Evolutionary conservation across 2,113 vertebrate genomes (phyloP).

Genomic region (Hymenochirus boettgeri): DNA sequence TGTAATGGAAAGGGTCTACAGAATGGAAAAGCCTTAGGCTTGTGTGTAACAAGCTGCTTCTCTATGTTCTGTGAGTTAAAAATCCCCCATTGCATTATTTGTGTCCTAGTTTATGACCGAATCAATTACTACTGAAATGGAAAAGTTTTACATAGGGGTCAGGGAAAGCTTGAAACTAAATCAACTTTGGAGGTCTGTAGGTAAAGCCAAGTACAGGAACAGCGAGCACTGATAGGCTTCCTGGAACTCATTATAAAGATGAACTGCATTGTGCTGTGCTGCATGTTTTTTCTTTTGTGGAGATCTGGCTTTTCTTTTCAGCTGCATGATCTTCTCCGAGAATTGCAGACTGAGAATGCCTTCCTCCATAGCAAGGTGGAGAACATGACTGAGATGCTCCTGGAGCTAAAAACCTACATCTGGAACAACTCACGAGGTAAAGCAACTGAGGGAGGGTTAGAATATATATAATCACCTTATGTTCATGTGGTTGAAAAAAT

Average conservation of each 20-base stretch:
- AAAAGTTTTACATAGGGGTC: background rate
- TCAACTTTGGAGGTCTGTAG: background rate
- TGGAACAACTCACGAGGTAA: constrained; percentile 62
- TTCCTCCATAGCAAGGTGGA: constrained; percentile 69
- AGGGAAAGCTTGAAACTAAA: background rate
- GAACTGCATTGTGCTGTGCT: constrained; percentile 9
- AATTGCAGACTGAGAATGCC: constrained; percentile 69
- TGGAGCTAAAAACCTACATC: constrained; percentile 60
- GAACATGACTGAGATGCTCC: constrained; percentile 66
- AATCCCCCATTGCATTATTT: constrained; percentile 16
- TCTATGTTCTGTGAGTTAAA: background rate
- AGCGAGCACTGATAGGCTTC: background rate
- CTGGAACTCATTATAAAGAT: background rate
- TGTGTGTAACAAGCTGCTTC: constrained; percentile 1
- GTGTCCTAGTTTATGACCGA: constrained; percentile 25
- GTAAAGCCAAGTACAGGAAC: background rate
- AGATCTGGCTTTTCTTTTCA: constrained; percentile 52
- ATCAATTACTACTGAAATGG: constrained; percentile 7
- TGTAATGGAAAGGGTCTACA: background rate
- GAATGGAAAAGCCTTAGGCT: constrained; percentile 7
- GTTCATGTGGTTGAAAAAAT: too few species aligned
- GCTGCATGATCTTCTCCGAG: constrained; percentile 70
- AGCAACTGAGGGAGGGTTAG: too few species aligned
- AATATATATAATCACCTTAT: too few species aligned
- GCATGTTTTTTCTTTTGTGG: constrained; percentile 19